phyloP scores from a whole-genome alignment of 2,113 vertebrate species.

The Xenotilapia leptura region DNA sequence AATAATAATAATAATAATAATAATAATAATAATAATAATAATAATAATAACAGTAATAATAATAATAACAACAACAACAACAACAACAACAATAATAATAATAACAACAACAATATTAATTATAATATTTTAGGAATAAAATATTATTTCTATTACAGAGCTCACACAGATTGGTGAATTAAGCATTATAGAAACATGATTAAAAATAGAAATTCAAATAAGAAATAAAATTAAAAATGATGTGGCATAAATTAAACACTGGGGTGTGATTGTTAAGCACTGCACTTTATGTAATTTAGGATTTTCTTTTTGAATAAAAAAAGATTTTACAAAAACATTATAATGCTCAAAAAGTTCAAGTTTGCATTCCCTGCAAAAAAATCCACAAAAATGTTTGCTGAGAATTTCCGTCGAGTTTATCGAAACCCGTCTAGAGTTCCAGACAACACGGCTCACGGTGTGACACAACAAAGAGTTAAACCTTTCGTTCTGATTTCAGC shows the following conservation, averaged over 20 bases:
- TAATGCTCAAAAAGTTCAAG: background rate
- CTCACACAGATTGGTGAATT: background rate
- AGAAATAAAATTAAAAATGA: background rate
- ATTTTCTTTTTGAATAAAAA: background rate
- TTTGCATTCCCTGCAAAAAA: background rate
- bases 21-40: rapidly evolving
- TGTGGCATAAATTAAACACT: background rate
- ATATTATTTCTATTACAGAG: background rate
- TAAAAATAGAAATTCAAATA: background rate
- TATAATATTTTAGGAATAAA: background rate
- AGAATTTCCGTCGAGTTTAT: background rate
- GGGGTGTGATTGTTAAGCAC: background rate
- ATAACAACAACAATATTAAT: rapidly evolving
- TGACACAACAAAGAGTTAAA: conserved; percentile 57
- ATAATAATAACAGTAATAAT: no score
- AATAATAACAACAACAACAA: background rate
- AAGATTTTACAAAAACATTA: background rate
- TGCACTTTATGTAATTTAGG: background rate
- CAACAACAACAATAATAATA: rapidly evolving
- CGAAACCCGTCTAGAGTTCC: background rate
- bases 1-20: rapidly evolving
- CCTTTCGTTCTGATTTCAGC: conserved; percentile 26
- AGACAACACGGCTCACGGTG: background rate
- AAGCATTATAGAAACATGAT: background rate
- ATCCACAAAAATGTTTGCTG: background rate